Evolutionary conservation across 1,140 invertebrate species (phyloP), one percentile per base, ranked within the genome.

Genomic region (Drosophila mauritiana): DNA sequence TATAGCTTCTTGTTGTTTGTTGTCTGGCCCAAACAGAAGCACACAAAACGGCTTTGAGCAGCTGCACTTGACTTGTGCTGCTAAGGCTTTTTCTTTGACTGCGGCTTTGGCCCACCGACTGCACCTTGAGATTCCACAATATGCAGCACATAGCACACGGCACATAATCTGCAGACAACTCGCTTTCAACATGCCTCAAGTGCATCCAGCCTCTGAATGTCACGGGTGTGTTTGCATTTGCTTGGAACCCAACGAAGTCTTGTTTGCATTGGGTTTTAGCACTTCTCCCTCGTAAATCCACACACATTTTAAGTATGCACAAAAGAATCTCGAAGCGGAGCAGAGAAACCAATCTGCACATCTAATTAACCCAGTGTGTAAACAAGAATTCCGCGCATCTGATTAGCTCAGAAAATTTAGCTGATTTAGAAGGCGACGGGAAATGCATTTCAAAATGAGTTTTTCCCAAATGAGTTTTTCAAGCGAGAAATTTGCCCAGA

Each of bases 51-150:
- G 39, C 73, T 73, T 34, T 65, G 73, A 65, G 78, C 72, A 36
- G 15, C 48, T 75, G 76, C 81, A 85, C 72, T 84, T 85, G 81
- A 86, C 78, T 85, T 80, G 56, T 62, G 58, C 62, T 62, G 58
- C 58, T 68, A 80, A 83, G 75, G 49, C 59, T 20, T 13, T 39
- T 15, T 10, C 40, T 42, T 46, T 25, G 12, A 13, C 43, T 57
- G 22, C 34, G 49, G 48, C 48, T 54, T 27, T 42, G 49, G 49
- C 59, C 46, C 69, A 70, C 77, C 67, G 65, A 67, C 59, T 45
- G 62, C 54, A 77, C 81, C 78, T 85, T 85, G 78, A 63, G 78
- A 78, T 80, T 64, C 77, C 62, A 56, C 52, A 40, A 37, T 52
- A 25, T 51, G 34, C 37, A 10, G 31, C 59, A 25, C 43, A 49